These are phyloP conservation scores for Yponomeuta sedellus DNA, from an alignment of 2,888 invertebrate species.

Conservation along the genomic window DNA sequence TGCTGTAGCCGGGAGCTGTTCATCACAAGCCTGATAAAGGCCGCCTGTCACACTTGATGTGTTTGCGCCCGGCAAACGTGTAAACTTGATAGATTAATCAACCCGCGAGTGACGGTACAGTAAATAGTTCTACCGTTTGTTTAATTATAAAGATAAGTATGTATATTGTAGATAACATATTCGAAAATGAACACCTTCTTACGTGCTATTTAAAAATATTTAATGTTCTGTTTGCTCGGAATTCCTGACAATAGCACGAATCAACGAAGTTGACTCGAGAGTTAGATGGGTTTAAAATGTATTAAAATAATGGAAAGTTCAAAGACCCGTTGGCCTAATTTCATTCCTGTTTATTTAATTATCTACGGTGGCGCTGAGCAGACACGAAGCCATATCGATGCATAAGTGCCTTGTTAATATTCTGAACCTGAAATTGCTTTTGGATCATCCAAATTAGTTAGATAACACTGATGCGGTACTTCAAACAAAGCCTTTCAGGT, in stretches of 20 bases:
- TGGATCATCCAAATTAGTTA: background rate
- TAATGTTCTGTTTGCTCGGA: background rate
- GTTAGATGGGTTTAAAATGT: slow-evolving; percentile 4
- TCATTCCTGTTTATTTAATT: background rate
- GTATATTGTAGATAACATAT: background rate
- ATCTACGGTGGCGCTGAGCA: background rate
- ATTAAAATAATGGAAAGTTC: background rate
- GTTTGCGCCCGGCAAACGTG: background rate
- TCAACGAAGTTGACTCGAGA: background rate
- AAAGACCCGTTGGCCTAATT: slow-evolving; percentile 2
- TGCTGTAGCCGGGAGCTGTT: background rate
- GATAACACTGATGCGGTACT: background rate
- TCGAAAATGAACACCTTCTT: background rate
- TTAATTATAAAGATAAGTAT: background rate
- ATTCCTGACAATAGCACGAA: background rate
- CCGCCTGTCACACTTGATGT: background rate
- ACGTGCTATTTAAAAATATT: slow-evolving; percentile 3
- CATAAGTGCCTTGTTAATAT: background rate
- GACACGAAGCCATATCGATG: background rate
- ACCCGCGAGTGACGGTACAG: background rate
- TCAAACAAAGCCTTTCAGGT: background rate
- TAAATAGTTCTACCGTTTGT: slow-evolving; percentile 8
- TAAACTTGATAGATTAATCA: slow-evolving; percentile 7
- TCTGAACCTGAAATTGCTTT: background rate
- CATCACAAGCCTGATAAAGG: slow-evolving; percentile 3